Evolutionary conservation across 1,140 invertebrate species (phyloP).

Genomic region (Meloidogyne exigua): DNA sequence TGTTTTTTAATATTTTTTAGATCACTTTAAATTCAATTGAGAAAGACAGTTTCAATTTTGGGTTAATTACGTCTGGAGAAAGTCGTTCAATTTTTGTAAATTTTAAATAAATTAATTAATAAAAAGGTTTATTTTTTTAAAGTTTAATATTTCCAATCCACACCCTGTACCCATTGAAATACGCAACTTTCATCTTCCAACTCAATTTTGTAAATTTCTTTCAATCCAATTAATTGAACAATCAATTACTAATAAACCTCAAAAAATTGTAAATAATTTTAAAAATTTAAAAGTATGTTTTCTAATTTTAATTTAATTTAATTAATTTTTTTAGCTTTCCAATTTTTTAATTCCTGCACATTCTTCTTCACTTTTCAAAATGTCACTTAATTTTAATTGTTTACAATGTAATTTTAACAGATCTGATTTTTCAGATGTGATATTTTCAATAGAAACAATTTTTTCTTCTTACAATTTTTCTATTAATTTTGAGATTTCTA

Average conservation of each 20-base stretch:
- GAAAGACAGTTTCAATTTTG: conserved; percentile 73
- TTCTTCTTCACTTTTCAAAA: conserved; percentile 45
- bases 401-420: neutral
- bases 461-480: conserved; percentile 41
- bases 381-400: conserved; percentile 12
- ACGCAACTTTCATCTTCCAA: conserved; percentile 3
- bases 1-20: conserved; percentile 51
- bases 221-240: neutral
- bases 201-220: neutral
- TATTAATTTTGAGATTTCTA: conserved; percentile 53
- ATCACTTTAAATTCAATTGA: conserved; percentile 67
- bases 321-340: conserved; percentile 28
- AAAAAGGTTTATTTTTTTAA: neutral
- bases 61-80: conserved; percentile 73
- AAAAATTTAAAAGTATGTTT: neutral
- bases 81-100: conserved; percentile 68
- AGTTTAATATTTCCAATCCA: conserved; percentile 38
- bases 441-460: conserved; percentile 34
- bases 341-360: conserved; percentile 38
- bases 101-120: neutral
- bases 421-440: neutral
- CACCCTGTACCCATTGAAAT: conserved; percentile 34
- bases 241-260: neutral
- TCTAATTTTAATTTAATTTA: neutral
- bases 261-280: neutral